Base-by-base conservation (phyloP, 2,888 invertebrate genomes). In the Caenorhabditis becei region DNA sequence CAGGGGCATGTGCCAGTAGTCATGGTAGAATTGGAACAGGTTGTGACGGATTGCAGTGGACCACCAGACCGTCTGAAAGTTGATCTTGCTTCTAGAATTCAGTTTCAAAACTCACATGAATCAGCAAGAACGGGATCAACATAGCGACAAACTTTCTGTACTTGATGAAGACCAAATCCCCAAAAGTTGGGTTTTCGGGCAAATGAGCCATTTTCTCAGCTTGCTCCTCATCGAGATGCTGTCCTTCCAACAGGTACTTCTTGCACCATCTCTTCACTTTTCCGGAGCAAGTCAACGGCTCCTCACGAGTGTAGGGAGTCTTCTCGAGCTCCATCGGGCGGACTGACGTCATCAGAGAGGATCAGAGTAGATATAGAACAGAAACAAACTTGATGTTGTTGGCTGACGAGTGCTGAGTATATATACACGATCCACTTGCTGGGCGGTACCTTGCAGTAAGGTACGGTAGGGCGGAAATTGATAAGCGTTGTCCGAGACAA, bases 1-100 rank as follows among this genome's bases (percentile, higher is more conserved):
- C 26, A 91, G 66, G 11, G 89, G 88, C 88, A 91, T 91, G 67
- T 87, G 85, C 87, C 88, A 91, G 61, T 88, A 88, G 20, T 89
- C 87, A 18, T 80, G 77, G 74, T 89, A 91, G 49, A 86, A 84
- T 58, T 80, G 69, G 86, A 90, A 89, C 53, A 86, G 86, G 77
- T 89, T 77, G 80, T 86, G 83, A 32, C 86, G 84, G 56, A 91
- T 82, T 18, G 90, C 88, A 32, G 85, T 77, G 10, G 85, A 75
- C 90, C 90, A 91, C 90, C 90, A 91, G 66, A 88, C 77, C 20
- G 82, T 77, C 83, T 87, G 70, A 63, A 86, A 74, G n/a, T 1
- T 28, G 18, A 35, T 1, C 11, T 23, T 28, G 32, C 10, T 32
- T 32, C 32, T 4, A 32, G 10, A 32, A 32, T 4, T 7, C 4